Evolutionary conservation across 2,797 vertebrate species (phyloP), one percentile per base, ranked within the genome.

Genomic region (Cyclura pinguis): DNA sequence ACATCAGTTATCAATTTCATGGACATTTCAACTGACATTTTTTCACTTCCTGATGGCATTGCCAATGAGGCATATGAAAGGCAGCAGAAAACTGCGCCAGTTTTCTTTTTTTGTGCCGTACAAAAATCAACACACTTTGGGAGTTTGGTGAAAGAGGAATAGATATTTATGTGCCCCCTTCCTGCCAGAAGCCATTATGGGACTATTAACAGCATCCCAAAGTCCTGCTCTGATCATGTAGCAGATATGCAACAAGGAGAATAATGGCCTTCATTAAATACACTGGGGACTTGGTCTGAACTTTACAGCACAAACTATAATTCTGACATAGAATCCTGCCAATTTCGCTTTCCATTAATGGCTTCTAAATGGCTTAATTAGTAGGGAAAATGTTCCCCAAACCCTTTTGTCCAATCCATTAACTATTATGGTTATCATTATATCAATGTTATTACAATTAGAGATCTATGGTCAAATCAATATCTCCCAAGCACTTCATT

Each of bases 1-100:
- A 89, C 9, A 88, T 80, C 52, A 76, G 80, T 90, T 59, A 16
- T 73, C 93, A 93, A 57, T 84, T 1, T 2, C 55, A 22, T 90
- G 77, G 47, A 76, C 55, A 2, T 86, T 93, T 78, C 24, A 89
- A 91, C 90, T 14, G 2, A 2, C 82, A 7, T 88, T 8, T 9
- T 89, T 47, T 14, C 67, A 74, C 69, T 13, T 42, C 32, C 9
- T 32, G 32, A 83, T 8, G 32, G 0, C 3, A 1, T 24, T 88
- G 29, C 47, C 59, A 77, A 85, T 20, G 47, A 90, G 13, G 87
- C 4, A 90, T 38, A 1, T 57, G 20, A 42, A 88, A 88, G 0
- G 18, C 27, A 84, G 50, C 0, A 32, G 55, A 86, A 42, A 84
- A 62, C 14, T 89, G n/a, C 80, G 72, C 80, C 87, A 80, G 3